Evolutionary conservation across 2,113 vertebrate genomes (phyloP), one percentile per base, ranked within the genome.

Genomic region (Myiozetetes cayanensis): DNA sequence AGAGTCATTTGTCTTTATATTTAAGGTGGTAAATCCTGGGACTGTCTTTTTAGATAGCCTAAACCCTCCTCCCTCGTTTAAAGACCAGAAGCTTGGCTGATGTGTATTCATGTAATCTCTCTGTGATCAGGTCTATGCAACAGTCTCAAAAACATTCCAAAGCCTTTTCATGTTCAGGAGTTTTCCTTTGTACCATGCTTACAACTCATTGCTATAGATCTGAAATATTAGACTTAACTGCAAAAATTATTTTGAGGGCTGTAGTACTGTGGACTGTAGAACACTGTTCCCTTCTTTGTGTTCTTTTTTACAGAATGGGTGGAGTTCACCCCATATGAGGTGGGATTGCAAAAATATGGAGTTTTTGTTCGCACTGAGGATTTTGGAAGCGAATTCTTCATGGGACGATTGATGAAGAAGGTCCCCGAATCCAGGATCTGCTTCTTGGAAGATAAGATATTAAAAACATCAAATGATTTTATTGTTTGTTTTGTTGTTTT

Each of bases 271-370:
- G 39, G 39, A 12, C 39, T 41, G 39, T 41, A 41, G 39, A 89
- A 37, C 10, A 5, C 18, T 50, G 4, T 46, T 89, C 55, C 83
- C 49, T 61, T 80, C 46, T 37, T 71, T 70, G 20, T 43, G 14
- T 30, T 74, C 55, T 30, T 80, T 21, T 50, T 58, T 79, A 53
- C 90, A 99, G 99, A 99, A 89, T 99, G 98, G 98, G 98, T 98
- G 35, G 98, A 99, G 88, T 99, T 99, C 87, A 98, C 98, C 4
- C 99, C 99, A 25, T 99, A 98, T 7, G 99, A 99, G 80, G 98
- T 99, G 31, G 98, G 99, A 65, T 75, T 99, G 46, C 97, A 97
- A 84, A 99, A 99, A 95, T 99, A 99, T 0, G 99, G 99, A 16
- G 98, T 96, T 31, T 99, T 97, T 88, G 94, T 99, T 74, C 98